A percentile compares a stretch with the other conserved stretches of the same genome.
Conservation (phyloP, 2,797 vertebrate species). For the Bradypodion pumilum region DNA sequence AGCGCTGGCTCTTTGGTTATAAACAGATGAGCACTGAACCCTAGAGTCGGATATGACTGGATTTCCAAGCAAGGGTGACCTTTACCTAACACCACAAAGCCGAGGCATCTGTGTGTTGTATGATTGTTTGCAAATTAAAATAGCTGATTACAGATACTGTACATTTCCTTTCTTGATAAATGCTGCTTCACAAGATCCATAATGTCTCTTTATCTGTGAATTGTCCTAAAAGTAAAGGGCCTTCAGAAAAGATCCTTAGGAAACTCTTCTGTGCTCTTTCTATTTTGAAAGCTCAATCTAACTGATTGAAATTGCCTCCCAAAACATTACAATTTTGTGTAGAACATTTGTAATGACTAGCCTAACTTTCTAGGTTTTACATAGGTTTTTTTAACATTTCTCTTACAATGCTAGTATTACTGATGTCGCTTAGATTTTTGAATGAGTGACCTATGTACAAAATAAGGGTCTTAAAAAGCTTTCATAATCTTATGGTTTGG, state of each 20-base stretch:
- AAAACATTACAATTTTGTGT: background rate
- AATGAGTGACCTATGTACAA: background rate
- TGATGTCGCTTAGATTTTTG: background rate
- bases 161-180: background rate
- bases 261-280: background rate
- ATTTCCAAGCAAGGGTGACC: too few relatives aligned
- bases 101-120: slow-evolving; percentile 2
- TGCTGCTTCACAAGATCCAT: background rate
- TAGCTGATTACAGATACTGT: slow-evolving; percentile 5
- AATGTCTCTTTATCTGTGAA: background rate
- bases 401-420: background rate
- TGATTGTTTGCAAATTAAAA: slow-evolving; percentile 10
- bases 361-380: background rate
- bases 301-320: background rate
- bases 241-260: background rate
- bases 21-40: too few relatives aligned
- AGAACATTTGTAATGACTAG: background rate
- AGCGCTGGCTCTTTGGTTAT: too few relatives aligned
- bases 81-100: background rate
- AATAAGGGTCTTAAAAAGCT: background rate
- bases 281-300: too few relatives aligned
- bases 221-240: background rate
- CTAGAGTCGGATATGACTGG: too few relatives aligned
- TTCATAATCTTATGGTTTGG: background rate
- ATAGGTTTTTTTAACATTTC: background rate